These are phyloP conservation scores for Mus minutoides DNA, from an alignment of 2,797 vertebrate genomes.

Conservation along the genomic window DNA sequence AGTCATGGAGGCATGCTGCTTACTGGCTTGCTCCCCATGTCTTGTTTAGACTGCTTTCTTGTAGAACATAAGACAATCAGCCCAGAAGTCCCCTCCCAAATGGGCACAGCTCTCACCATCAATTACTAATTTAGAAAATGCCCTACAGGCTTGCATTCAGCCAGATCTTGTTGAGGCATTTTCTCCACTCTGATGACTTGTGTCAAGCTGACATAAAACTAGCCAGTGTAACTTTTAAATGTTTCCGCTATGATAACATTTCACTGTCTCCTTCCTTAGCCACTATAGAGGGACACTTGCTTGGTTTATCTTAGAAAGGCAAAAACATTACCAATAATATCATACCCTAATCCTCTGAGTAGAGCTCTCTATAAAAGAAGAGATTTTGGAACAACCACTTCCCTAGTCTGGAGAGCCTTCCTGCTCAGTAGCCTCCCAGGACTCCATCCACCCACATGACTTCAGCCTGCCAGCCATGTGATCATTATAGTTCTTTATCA, in stretches of 20 bases:
- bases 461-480: not conserved
- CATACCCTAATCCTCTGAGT: not conserved
- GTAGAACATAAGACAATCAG: not conserved
- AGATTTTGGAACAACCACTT: not conserved
- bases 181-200: not conserved
- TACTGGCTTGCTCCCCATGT: not conserved
- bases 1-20: not conserved
- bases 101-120: not conserved
- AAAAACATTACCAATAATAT: not conserved
- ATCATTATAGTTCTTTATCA: not conserved
- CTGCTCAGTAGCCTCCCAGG: not conserved
- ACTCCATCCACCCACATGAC: not conserved
- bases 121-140: not conserved
- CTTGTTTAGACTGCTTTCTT: not conserved
- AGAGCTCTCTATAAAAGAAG: not conserved
- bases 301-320: not conserved
- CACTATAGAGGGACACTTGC: not conserved
- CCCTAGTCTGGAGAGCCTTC: not conserved
- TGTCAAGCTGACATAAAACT: not conserved
- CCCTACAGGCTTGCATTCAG: too few species aligned
- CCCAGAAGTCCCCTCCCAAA: not conserved
- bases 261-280: not conserved
- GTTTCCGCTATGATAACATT: not conserved
- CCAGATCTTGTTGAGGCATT: not conserved
- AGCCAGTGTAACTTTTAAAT: not conserved